A percentile compares a stretch with the other conserved stretches of the same genome.
These are phyloP conservation scores for Xiphophorus hellerii DNA, from an alignment of 2,113 vertebrate species.

Conservation along the genomic window DNA sequence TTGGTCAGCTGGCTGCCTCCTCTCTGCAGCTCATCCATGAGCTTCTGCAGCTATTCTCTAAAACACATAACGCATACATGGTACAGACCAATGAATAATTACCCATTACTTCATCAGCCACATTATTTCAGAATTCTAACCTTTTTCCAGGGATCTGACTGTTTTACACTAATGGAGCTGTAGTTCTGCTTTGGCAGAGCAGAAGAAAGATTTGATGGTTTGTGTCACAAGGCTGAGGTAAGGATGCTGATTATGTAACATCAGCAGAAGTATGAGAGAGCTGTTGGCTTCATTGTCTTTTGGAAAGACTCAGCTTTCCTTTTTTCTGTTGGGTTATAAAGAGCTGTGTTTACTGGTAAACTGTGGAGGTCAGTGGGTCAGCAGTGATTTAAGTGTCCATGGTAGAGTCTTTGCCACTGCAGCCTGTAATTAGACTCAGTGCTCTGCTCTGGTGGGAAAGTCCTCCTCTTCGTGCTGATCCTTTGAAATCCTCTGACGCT, in stretches of 20 bases:
- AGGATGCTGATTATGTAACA: slow-evolving; percentile 18
- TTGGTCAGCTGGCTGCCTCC: too few relatives aligned
- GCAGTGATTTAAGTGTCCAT: slow-evolving; percentile 32
- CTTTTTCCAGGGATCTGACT: too few relatives aligned
- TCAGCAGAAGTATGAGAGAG: background rate
- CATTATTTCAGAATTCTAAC: too few relatives aligned
- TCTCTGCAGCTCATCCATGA: too few relatives aligned
- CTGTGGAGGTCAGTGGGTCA: slow-evolving; percentile 30
- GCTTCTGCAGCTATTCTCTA: too few relatives aligned
- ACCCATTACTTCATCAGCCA: too few relatives aligned
- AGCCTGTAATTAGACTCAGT: slow-evolving; percentile 47
- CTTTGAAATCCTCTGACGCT: slow-evolving; percentile 27
- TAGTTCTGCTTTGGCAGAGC: slow-evolving; percentile 4
- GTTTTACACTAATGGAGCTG: background rate
- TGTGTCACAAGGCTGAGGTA: background rate
- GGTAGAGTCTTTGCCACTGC: slow-evolving; percentile 15
- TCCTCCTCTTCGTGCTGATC: slow-evolving; percentile 38
- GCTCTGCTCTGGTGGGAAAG: slow-evolving; percentile 19
- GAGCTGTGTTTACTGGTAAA: background rate
- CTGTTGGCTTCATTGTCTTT: slow-evolving; percentile 3
- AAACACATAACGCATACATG: too few relatives aligned
- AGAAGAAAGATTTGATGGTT: background rate
- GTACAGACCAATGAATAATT: too few relatives aligned
- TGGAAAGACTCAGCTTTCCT: background rate
- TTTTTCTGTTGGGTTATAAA: background rate